Conservation (phyloP, 2,113 vertebrate species). For the Paramormyrops kingsleyae region DNA sequence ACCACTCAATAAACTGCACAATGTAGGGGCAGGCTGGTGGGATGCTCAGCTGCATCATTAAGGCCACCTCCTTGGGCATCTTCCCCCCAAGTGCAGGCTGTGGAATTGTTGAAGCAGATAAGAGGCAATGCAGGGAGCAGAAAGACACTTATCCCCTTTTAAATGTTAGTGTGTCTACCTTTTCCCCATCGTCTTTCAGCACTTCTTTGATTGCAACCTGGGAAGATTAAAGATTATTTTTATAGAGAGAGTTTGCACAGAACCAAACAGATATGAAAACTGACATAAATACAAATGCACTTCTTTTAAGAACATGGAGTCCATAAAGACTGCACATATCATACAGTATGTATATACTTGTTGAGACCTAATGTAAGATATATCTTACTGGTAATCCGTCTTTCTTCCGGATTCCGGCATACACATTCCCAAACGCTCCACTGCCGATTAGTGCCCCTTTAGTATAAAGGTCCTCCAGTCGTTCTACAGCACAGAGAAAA, state of each 20-base stretch:
- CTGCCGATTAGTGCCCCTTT: neutral
- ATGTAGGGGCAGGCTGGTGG: too few relatives aligned
- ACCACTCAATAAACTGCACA: too few relatives aligned
- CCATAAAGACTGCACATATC: too few relatives aligned
- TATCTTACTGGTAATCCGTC: neutral
- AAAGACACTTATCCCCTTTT: neutral
- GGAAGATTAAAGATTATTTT: too few relatives aligned
- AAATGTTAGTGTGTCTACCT: neutral
- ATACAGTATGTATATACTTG: too few relatives aligned
- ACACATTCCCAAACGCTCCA: neutral
- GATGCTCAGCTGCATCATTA: too few relatives aligned
- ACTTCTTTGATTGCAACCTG: too few relatives aligned
- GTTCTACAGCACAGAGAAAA: neutral
- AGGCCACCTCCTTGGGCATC: neutral
- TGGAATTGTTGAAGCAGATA: neutral
- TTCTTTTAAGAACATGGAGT: too few relatives aligned
- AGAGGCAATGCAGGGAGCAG: neutral
- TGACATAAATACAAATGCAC: too few relatives aligned
- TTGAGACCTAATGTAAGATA: neutral
- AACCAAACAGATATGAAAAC: too few relatives aligned
- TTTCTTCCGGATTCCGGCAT: neutral
- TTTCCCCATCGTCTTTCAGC: fast-evolving
- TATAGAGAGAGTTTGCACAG: too few relatives aligned
- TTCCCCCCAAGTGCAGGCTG: neutral
- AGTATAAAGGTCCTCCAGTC: neutral